phyloP scores from a whole-genome alignment of 2,888 invertebrate genomes.

The Salpingus planirostris region DNA sequence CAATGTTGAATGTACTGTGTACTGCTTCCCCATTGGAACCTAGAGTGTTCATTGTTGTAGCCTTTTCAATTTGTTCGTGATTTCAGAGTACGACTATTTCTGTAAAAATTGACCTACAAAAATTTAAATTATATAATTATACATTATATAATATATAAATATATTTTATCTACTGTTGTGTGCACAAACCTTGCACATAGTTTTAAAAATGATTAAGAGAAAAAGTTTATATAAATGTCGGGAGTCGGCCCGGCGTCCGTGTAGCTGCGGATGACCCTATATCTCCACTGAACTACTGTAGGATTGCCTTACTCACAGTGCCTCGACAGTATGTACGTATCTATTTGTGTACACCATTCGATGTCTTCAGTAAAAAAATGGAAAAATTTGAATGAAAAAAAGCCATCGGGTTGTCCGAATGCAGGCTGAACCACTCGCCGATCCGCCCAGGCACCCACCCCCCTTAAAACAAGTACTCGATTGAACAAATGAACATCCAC shows the following conservation, averaged over 20 bases:
- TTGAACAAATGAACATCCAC: too few species aligned
- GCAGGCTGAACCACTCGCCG: too few species aligned
- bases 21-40: conserved; percentile 43
- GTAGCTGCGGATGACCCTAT: conserved; percentile 38
- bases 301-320: conserved; percentile 77
- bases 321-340: conserved; percentile 49
- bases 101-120: conserved; percentile 42
- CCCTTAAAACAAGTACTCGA: too few species aligned
- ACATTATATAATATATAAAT: conserved; percentile 39
- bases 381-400: conserved; percentile 1
- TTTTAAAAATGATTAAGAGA: conserved; percentile 31
- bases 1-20: conserved; percentile 39
- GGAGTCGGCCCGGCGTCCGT: conserved; percentile 29
- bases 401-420: conserved; percentile 33
- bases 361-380: conserved; percentile 27
- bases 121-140: conserved; percentile 37
- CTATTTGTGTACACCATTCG: conserved; percentile 40
- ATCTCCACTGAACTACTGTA: conserved; percentile 65
- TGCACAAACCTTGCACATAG: conserved; percentile 44
- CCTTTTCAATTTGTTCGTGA: conserved; percentile 43
- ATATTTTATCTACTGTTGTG: conserved; percentile 45
- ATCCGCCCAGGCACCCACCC: too few species aligned
- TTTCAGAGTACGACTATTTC: conserved; percentile 40
- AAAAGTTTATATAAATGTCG: conserved; percentile 21
- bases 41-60: conserved; percentile 45